Evolutionary conservation across 2,113 vertebrate species (phyloP).

Genomic region (Trachemys scripta): DNA sequence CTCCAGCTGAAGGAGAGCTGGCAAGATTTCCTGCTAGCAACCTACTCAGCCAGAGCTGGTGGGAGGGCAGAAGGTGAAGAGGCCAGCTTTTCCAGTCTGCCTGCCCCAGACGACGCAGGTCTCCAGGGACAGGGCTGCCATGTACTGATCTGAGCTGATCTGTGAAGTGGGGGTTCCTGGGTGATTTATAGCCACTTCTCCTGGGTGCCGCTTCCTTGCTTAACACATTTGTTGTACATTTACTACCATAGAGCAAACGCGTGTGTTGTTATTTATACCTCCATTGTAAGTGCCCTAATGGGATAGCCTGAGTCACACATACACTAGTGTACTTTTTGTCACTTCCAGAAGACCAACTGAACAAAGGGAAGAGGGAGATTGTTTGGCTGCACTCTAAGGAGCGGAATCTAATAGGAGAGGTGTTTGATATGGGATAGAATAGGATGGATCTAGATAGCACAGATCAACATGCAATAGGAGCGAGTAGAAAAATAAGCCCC

Average conservation of each 20-base stretch:
- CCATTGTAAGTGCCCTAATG: not conserved
- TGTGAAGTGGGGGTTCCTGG: not conserved
- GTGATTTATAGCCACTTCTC: not conserved
- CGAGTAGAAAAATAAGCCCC: not conserved
- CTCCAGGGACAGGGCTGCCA: not conserved
- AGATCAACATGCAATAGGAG: not conserved
- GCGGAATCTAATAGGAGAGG: not conserved
- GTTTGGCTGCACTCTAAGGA: not conserved
- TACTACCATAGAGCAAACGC: rapidly evolving
- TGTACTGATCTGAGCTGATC: not conserved
- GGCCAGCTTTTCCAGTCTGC: not conserved
- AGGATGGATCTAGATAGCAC: not conserved
- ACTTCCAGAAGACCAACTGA: not conserved
- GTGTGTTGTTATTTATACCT: rapidly evolving
- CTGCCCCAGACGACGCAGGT: not conserved
- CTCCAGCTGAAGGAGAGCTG: not conserved
- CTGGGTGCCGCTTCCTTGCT: too few species aligned
- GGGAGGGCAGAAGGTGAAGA: not conserved
- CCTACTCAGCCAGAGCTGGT: not conserved
- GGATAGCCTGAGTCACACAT: not conserved
- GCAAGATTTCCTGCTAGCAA: not conserved
- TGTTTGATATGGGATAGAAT: not conserved
- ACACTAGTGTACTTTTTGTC: not conserved
- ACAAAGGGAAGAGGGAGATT: not conserved
- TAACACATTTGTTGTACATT: not conserved